A percentile compares a stretch with the other conserved stretches of the same genome.
phyloP scores from a whole-genome alignment of 2,797 vertebrate genomes.

The Pseudomugil gertrudae region DNA sequence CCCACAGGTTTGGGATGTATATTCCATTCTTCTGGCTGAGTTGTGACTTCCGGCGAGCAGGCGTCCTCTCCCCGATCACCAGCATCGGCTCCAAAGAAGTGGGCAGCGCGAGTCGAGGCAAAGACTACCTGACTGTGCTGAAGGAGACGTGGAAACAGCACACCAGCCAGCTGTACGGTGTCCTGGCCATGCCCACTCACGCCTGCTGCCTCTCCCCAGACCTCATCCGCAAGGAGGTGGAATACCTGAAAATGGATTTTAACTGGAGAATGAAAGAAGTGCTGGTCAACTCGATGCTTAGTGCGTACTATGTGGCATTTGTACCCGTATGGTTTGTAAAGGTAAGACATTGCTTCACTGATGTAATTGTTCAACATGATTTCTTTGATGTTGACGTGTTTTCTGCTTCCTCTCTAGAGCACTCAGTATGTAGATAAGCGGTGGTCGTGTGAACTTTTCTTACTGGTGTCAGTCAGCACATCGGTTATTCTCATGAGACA shows the following conservation, averaged over 20 bases:
- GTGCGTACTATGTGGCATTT: slow-evolving; percentile 97
- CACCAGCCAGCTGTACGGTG: slow-evolving; percentile 90
- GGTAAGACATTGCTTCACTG: slow-evolving; percentile 75
- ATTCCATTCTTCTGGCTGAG: slow-evolving; percentile 94
- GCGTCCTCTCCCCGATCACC: slow-evolving; percentile 87
- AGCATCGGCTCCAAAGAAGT: slow-evolving; percentile 90
- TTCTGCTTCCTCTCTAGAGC: slow-evolving; percentile 79
- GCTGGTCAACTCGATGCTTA: slow-evolving; percentile 98
- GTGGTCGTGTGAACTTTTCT: slow-evolving; percentile 98
- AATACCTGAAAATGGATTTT: slow-evolving; percentile 97
- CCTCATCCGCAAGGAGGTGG: slow-evolving; percentile 96
- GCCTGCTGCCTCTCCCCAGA: slow-evolving; percentile 98
- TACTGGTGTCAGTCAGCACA: slow-evolving; percentile 96
- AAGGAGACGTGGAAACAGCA: slow-evolving; percentile 98
- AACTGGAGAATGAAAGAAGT: slow-evolving; percentile 99
- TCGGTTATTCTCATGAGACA: slow-evolving; percentile 96
- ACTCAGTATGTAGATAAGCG: slow-evolving; percentile 98
- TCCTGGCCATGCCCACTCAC: slow-evolving; percentile 94
- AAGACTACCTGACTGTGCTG: slow-evolving; percentile 92
- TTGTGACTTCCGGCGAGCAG: slow-evolving; percentile 87
- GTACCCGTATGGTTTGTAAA: slow-evolving; percentile 99
- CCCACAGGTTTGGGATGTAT: slow-evolving; percentile 95
- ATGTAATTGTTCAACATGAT: neutral
- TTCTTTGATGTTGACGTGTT: neutral
- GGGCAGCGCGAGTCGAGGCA: slow-evolving; percentile 76